Evolutionary conservation across 2,113 vertebrate genomes (phyloP), one percentile per base, ranked within the genome.

Genomic region (Gallinago undulata): DNA sequence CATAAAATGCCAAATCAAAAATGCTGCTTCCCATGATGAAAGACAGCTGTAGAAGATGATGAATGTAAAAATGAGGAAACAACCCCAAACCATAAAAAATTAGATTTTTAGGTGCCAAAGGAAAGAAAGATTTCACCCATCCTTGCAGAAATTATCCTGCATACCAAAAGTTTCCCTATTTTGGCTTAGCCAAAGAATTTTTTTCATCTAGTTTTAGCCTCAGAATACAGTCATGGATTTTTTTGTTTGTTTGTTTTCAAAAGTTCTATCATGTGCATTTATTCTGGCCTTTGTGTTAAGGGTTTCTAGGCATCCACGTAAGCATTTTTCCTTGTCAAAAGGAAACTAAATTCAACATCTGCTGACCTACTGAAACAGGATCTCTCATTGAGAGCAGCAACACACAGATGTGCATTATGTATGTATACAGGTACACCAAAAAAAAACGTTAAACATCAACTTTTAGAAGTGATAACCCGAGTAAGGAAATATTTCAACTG

Each of bases 391-490:
- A 90, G 41, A 31, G 37, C 5, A 37, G 73, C 9, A 63, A 92
- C 0, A 0, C 33, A 73, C 15, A 60, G 67, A 76, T 35, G 35
- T 30, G 14, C 2, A 0, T 18, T 43, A 70, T 4, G 9, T 33
- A 79, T 2, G 0, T 18, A 72, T 37, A 85, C 41, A 55, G 1
- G 9, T 11, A 78, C 25, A 87, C 13, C 39, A 39, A 76, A 16
- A 48, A 66, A 62, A 56, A 72, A 53, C 60, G 37, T 47, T 59
- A 31, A 63, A 82, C 23, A 33, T 12, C 31, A 51, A 19, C 41
- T 75, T 75, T n/a, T 64, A 13, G 33, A 81, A 87, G 17, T 23
- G 5, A 7, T 28, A 90, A 51, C 3, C 0, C 19, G 15, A 43
- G 12, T 43, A 84, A 50, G 22, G 12, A 72, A 83, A 59, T 23